Conservation (phyloP, 2,113 vertebrate genomes). For the Malurus alboscapulatus region DNA sequence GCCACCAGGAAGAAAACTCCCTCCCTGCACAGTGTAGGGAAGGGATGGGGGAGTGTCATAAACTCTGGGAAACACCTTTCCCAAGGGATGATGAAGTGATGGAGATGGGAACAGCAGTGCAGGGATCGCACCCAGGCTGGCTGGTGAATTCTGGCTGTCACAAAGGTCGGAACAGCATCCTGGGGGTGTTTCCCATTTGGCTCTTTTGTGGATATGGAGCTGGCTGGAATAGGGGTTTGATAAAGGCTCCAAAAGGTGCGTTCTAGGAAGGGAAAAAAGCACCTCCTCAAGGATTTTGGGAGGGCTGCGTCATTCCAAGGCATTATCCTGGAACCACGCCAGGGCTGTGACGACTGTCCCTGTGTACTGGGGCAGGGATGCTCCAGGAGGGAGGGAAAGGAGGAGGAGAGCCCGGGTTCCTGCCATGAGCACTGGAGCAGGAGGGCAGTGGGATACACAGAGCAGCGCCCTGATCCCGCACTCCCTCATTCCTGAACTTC, state of each 20-base stretch:
- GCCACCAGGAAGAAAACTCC: not conserved
- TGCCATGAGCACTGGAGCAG: rapidly evolving
- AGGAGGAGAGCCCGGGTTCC: not conserved
- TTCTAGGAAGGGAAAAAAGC: not conserved
- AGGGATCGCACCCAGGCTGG: rapidly evolving
- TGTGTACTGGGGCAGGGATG: rapidly evolving
- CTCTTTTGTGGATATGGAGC: rapidly evolving
- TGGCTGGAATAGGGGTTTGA: not conserved
- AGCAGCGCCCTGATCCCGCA: rapidly evolving
- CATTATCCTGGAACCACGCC: not conserved
- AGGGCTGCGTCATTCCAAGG: rapidly evolving
- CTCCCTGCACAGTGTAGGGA: rapidly evolving
- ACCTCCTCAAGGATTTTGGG: rapidly evolving
- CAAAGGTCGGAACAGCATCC: not conserved
- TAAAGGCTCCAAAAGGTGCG: not conserved
- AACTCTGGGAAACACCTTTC: not conserved
- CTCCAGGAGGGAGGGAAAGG: not conserved
- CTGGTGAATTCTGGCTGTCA: not conserved
- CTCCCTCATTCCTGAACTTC: rapidly evolving
- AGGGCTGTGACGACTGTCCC: not conserved
- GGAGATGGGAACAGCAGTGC: rapidly evolving
- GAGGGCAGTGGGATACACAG: rapidly evolving
- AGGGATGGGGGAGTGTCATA: not conserved
- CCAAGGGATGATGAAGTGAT: not conserved
- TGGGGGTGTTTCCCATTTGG: not conserved